Evolutionary conservation across 2,113 vertebrate species (phyloP), one percentile per base, ranked within the genome.

Genomic region (Serinus canaria): DNA sequence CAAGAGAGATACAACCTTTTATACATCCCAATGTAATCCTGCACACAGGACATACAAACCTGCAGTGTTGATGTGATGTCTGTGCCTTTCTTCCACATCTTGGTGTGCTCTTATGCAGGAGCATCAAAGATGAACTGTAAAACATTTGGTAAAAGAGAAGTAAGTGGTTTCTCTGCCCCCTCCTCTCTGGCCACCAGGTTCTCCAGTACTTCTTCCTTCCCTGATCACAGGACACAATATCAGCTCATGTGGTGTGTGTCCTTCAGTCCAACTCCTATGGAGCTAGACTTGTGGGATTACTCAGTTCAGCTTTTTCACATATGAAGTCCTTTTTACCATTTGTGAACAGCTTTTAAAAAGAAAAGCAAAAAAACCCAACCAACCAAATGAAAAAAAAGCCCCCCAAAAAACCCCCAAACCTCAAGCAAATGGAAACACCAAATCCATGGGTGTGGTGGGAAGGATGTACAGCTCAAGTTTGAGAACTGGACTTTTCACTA

Each of bases 351-450:
- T 81, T 55, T 30, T 28, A 8, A 21, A 28, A 76, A 27, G 15
- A 44, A 63, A 41, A 28, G 22, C 1, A 35, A 59, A 25, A 17
- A 60, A 39, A 6, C 5, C 11, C 25, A 43, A 41, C 3, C 18
- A 33, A 55, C 3, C 19, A 55, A 60, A 18, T 0, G 1, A 9
- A 31, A 20, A 22, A 23, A 46, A 41, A 52, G 6, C 7, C 4
- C 3, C 5, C 23, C 6, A 7, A 53, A n/a, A 35, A n/a, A 1
- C 0, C 5, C 22, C 12, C n/a, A 39, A n/a, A 55, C 5, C 24
- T 30, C 13, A 47, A 43, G 20, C 20, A 88, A 63, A 47, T 56
- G 5, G 23, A 27, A 74, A 16, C 9, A 19, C 13, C 39, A 31
- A 46, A 56, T 10, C 35, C 9, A 3, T n/a, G 16, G 43, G 5